These are phyloP conservation scores for Hypomesus transpacificus DNA, from an alignment of 2,113 vertebrate genomes.

Conservation along the genomic window DNA sequence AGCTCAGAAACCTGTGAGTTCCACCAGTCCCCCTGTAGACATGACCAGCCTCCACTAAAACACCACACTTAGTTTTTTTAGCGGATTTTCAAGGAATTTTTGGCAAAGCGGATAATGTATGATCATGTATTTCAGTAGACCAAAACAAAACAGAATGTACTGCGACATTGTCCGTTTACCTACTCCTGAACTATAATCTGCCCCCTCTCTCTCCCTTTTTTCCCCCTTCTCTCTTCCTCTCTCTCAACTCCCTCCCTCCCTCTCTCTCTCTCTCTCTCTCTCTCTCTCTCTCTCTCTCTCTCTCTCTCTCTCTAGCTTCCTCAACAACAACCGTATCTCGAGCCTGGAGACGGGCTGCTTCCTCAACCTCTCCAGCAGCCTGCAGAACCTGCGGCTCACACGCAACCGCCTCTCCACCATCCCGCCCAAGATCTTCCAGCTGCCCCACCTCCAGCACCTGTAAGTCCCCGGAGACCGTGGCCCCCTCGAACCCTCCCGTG, in stretches of 20 bases:
- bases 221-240: background rate
- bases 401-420: constrained; percentile 85
- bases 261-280: no score
- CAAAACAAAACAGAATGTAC: no score
- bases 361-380: constrained; percentile 81
- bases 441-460: constrained; percentile 91
- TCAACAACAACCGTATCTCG: constrained; percentile 88
- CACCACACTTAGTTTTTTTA: background rate
- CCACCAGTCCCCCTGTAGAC: background rate
- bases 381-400: constrained; percentile 87
- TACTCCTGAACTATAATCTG: no score
- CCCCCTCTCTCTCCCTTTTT: no score
- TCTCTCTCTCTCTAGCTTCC: constrained; percentile 72
- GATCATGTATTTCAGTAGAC: no score
- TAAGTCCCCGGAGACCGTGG: constrained; percentile 59
- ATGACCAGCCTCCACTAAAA: background rate
- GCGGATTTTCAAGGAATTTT: no score
- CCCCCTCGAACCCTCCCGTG: background rate
- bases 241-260: background rate
- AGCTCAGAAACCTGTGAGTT: constrained; percentile 88
- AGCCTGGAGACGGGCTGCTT: constrained; percentile 86
- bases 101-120: no score
- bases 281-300: background rate
- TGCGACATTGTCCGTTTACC: no score
- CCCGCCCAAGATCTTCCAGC: constrained; percentile 91